Conservation (phyloP, 2,797 vertebrate genomes). For the Orientallactaga sibirica region DNA sequence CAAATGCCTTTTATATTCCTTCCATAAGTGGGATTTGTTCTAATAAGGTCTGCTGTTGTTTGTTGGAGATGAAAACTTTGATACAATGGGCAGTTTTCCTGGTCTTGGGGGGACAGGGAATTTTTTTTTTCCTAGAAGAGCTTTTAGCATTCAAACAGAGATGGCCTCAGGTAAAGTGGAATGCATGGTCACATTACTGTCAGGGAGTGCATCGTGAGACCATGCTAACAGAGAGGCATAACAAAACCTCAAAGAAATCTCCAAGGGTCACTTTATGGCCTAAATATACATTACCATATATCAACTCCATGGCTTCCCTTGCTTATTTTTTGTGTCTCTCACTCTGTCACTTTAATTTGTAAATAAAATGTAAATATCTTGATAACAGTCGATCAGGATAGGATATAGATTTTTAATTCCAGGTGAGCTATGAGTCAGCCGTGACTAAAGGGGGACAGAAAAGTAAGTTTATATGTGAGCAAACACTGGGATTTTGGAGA, state of each 20-base stretch:
- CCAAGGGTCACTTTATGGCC: background rate
- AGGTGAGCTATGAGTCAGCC: background rate
- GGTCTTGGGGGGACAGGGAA: background rate
- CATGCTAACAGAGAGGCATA: background rate
- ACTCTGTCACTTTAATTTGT: background rate
- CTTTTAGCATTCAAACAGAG: background rate
- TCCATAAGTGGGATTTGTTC: background rate
- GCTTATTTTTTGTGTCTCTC: constrained; percentile 43
- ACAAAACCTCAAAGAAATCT: background rate
- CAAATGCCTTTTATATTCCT: constrained; percentile 11
- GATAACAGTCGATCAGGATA: background rate
- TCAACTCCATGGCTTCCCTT: background rate
- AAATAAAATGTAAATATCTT: constrained; percentile 42
- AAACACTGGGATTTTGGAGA: background rate
- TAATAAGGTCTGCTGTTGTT: background rate
- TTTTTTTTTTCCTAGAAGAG: background rate
- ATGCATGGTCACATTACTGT: background rate
- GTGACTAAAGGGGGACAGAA: background rate
- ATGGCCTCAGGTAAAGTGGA: background rate
- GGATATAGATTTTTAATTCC: background rate
- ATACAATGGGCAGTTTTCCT: background rate
- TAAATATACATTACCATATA: background rate
- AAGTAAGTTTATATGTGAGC: background rate
- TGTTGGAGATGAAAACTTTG: background rate
- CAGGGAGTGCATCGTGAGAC: constrained; percentile 6